Base-by-base conservation (phyloP, 1,140 invertebrate genomes). In the Macrobrachium rosenbergii region DNA sequence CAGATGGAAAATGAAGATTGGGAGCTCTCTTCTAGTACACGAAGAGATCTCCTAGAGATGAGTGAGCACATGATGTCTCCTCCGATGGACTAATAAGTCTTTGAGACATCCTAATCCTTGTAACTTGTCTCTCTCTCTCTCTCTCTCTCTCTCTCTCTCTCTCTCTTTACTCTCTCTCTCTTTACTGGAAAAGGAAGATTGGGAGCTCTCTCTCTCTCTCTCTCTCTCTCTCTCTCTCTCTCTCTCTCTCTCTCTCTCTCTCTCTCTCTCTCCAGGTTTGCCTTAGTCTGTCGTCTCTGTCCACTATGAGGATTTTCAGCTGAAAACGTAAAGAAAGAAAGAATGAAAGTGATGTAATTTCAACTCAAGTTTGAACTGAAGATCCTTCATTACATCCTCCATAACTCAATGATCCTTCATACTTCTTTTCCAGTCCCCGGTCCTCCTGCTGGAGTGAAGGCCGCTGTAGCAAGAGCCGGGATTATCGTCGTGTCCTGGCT, bases 401-500 rank as follows among this genome's bases (percentile, higher is more conserved):
- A 16, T n/a, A n/a, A n/a, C n/a, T n/a, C n/a, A n/a, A n/a, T n/a
- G n/a, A 7, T 23, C 60, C 45, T 43, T 23, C n/a, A 16, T 52
- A 62, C 60, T 37, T 21, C 62, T 63, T 77, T 89, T 91, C 87
- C 91, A 97, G 96, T 96, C 58, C 97, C 97, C 67, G 96, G 96
- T 87, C 94, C 95, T 52, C 97, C 97, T 63, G 95, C 95, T 8
- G 95, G 95, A 89, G 96, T 98, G 72, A 98, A 98, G 93, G 96
- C 96, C 5, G 94, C 96, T 45, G 94, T 96, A n/a, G 96, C 95
- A 82, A 96, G 96, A 52, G 93, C 95, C 52, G 96, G 95, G 89
- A 96, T 96, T 91, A 95, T 98, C 85, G 93, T 98, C 62, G 95
- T 98, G 12, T 96, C 97, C 7, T 99, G 97, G 96, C 92, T 95